A percentile compares a stretch with the other conserved stretches of the same genome.
Conservation (phyloP, 1,140 invertebrate genomes). For the Formica selysi region DNA sequence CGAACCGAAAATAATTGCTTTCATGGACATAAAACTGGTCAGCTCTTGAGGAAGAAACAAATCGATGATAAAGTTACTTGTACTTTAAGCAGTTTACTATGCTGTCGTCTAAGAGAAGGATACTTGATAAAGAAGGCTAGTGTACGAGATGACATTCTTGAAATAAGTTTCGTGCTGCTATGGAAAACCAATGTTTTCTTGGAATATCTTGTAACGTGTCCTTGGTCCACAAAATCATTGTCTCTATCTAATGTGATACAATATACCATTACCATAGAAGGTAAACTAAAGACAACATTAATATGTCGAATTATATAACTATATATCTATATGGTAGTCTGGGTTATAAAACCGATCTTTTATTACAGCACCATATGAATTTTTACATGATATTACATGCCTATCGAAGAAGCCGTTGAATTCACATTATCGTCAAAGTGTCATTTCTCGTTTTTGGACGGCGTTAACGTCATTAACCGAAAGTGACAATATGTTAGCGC, state of each 20-base stretch:
- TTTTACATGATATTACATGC: slow-evolving; percentile 93
- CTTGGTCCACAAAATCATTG: slow-evolving; percentile 87
- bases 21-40: slow-evolving; percentile 87
- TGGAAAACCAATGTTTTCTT: slow-evolving; percentile 93
- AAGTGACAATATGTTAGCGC: slow-evolving; percentile 90
- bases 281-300: slow-evolving; percentile 81
- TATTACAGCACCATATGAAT: slow-evolving; percentile 91
- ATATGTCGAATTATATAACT: slow-evolving; percentile 9
- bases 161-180: slow-evolving; percentile 90
- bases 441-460: slow-evolving; percentile 91
- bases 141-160: slow-evolving; percentile 88
- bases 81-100: slow-evolving; percentile 90
- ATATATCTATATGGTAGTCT: background rate
- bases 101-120: slow-evolving; percentile 92
- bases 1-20: slow-evolving; percentile 88
- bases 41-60: slow-evolving; percentile 89
- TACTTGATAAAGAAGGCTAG: slow-evolving; percentile 90
- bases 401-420: slow-evolving; percentile 89
- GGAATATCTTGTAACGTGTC: slow-evolving; percentile 89
- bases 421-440: slow-evolving; percentile 90
- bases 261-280: slow-evolving; percentile 88
- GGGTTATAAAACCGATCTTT: slow-evolving; percentile 20
- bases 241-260: slow-evolving; percentile 86
- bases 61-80: slow-evolving; percentile 89
- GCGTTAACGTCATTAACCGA: slow-evolving; percentile 89